Base-by-base conservation (phyloP, 2,888 invertebrate species). In the Nipponacmea schrenckii region DNA sequence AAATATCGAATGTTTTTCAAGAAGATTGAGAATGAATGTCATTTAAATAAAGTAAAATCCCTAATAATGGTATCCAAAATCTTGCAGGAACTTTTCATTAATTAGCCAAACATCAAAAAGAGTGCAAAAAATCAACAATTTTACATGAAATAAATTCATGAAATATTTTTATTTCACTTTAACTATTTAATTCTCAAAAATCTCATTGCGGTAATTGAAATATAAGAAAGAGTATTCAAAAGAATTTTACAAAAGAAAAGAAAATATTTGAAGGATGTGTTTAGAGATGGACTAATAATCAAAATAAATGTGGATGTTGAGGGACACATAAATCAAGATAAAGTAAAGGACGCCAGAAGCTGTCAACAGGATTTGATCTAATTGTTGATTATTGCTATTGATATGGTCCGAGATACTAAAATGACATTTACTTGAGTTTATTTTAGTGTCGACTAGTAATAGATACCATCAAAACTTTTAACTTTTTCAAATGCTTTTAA, bases 381-480 rank as follows among this genome's bases (percentile, higher is more conserved):
- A 56, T 56, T 56, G 56, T 56, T 56, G 56, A 56, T 56, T 24
- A 56, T 56, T 56, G 20, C 56, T 56, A 56, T 56, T 56, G 56
- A 56, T 56, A 56, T 56, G 20, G 20, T 24, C 24, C 20, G 24
- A 20, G 56, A 24, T 56, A 56, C 56, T 56, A 56, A 39, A 56
- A 56, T 56, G 56, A 56, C 56, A 56, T 56, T 56, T 56, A 56
- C 56, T 56, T 8, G 20, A 56, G 56, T 56, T 56, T 56, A 56
- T 56, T 56, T 56, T 24, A 24, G 56, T 56, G 56, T 56, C 24
- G 56, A 24, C 20, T 24, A 56, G 56, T 56, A 56, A 56, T 20
- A 20, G 56, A 56, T 56, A 56, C 56, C 56, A 56, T 56, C 56
- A 24, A 20, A 56, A 56, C 56, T 24, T 56, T 56, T 24, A 24